Percentiles rank a stretch among this genome's conserved stretches.
Evolutionary conservation across 2,113 vertebrate genomes (phyloP).

Genomic region (Montifringilla adamsi): DNA sequence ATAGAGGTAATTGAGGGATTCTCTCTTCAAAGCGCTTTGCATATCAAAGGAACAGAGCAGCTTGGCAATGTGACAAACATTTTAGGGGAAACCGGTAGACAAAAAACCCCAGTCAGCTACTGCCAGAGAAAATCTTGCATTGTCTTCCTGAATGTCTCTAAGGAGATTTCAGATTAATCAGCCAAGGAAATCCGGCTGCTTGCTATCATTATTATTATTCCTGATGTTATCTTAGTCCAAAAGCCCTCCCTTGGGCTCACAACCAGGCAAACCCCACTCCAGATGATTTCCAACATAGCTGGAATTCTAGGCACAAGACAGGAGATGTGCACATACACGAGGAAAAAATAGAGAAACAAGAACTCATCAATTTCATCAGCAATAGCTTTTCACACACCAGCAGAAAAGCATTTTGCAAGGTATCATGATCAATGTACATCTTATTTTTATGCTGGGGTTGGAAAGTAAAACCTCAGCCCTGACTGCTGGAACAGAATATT

Average conservation of each 20-base stretch:
- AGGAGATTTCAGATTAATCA: constrained; percentile 17
- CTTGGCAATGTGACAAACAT: neutral
- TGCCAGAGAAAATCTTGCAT: neutral
- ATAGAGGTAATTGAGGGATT: neutral
- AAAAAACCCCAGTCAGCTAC: neutral
- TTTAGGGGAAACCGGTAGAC: neutral
- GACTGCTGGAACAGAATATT: neutral
- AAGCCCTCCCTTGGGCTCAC: neutral
- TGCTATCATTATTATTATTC: neutral
- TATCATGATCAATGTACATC: neutral
- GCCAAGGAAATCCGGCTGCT: neutral
- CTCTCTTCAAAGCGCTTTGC: neutral
- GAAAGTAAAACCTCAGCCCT: neutral
- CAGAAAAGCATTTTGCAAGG: neutral
- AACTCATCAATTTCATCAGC: neutral
- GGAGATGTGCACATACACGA: neutral
- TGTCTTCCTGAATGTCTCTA: neutral
- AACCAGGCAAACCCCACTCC: neutral
- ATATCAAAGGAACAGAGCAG: neutral
- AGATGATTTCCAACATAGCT: neutral
- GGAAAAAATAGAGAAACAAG: neutral
- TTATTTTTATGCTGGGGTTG: neutral
- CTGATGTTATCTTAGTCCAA: neutral
- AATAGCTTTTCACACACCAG: neutral
- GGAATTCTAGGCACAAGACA: neutral